Conservation (phyloP, 2,113 vertebrate genomes). For the Scatophagus argus region DNA sequence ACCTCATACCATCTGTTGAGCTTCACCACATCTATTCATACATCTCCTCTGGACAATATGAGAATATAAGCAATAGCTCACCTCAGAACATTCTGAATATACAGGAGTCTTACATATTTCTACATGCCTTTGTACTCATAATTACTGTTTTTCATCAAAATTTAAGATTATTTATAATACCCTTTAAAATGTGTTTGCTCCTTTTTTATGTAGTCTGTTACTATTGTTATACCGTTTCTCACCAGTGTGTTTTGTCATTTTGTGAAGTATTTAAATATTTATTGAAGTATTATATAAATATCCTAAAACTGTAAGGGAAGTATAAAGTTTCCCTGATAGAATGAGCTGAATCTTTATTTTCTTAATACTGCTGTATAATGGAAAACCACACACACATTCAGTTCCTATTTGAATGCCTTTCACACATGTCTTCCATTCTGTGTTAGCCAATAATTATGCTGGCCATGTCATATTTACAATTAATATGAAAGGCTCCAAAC, state of each 20-base stretch:
- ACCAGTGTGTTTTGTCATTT: background rate
- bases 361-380: background rate
- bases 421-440: background rate
- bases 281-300: background rate
- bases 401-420: background rate
- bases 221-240: background rate
- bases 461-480: background rate
- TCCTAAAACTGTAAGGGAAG: background rate
- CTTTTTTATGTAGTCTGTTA: background rate
- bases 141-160: too few relatives aligned
- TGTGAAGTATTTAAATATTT: background rate
- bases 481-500: background rate
- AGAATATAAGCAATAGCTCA: background rate
- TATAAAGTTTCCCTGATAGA: background rate
- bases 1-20: constrained; percentile 20
- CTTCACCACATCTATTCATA: background rate
- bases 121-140: background rate
- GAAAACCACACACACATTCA: background rate
- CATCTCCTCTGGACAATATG: background rate
- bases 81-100: background rate
- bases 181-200: too few relatives aligned
- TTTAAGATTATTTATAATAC: too few relatives aligned
- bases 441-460: background rate
- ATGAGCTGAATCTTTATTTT: background rate
- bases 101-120: too few relatives aligned